Base-by-base conservation (phyloP, 2,113 vertebrate genomes). In the Vulpes vulpes region DNA sequence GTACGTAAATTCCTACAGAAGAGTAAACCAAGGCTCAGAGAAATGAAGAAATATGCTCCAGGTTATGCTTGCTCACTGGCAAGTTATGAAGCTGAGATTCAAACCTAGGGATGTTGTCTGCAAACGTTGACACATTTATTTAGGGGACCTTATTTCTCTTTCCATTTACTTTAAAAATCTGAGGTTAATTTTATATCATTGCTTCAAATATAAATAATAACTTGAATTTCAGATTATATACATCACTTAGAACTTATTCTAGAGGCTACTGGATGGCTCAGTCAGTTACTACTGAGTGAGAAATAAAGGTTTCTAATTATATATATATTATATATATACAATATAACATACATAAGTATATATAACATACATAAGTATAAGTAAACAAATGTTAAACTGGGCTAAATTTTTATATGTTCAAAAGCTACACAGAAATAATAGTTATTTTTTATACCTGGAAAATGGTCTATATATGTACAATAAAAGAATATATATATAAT, bases 11-110 rank as follows among this genome's bases (percentile, higher is more conserved):
- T 87, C 25, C 38, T 43, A 83, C 2, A 84, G 23, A 83, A 20
- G 30, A 79, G 22, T 86, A 91, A 93, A 78, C 3, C 53, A 59
- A 81, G 64, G 79, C 57, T 73, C 23, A 27, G 23, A 49, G 19
- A 83, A 22, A 96, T 55, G 76, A 94, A 89, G 73, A 74, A 94
- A 91, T 81, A 64, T 8, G 32, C 27, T 96, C 7, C 71, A 79
- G 25, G 25, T 7, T 43, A 43, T 43, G 43, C 43, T 43, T 83
- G 38, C 11, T 23, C 92, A 86, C 32, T 81, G 53, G 30, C 64
- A 81, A 95, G 49, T 81, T 35, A 65, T 49, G 17, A 89, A 43
- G 76, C 20, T 11, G 74, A 76, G 55, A 82, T 73, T 67, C 55
- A 93, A 96, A 85, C 10, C 11, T 20, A 62, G 79, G 5, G 3